Percentiles rank a stretch among this genome's conserved stretches.
phyloP scores from a whole-genome alignment of 2,113 vertebrate species.

The Dipodomys ordii region DNA sequence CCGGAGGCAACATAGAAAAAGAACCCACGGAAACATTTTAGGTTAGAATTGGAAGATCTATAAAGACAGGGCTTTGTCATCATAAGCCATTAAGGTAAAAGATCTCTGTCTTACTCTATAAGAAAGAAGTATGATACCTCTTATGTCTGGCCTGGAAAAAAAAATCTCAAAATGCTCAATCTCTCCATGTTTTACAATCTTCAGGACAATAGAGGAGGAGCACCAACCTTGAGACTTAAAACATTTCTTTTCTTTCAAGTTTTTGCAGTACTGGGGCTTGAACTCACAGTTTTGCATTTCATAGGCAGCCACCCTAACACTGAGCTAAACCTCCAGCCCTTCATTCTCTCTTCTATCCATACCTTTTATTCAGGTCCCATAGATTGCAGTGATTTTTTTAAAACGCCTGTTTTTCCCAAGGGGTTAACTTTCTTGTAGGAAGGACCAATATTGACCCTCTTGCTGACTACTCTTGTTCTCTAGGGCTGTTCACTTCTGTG shows the following conservation, averaged over 20 bases:
- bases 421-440: slow-evolving; percentile 33
- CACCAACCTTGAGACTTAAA: not conserved
- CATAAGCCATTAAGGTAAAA: not conserved
- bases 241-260: not conserved
- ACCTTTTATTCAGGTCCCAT: not conserved
- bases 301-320: too few species aligned
- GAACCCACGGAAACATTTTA: not conserved
- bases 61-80: not conserved
- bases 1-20: not conserved
- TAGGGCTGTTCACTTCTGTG: not conserved
- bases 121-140: not conserved
- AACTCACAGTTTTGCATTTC: too few species aligned
- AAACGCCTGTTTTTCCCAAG: not conserved
- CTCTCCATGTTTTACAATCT: not conserved
- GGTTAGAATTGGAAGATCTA: not conserved
- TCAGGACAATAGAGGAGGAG: not conserved
- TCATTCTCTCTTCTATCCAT: not conserved
- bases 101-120: not conserved
- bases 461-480: slow-evolving; percentile 6
- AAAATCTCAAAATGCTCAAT: not conserved
- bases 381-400: not conserved
- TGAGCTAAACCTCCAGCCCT: too few species aligned
- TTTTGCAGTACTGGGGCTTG: too few species aligned
- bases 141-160: not conserved
- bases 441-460: not conserved